phyloP scores from a whole-genome alignment of 2,113 vertebrate genomes.

The Aythya baeri region DNA sequence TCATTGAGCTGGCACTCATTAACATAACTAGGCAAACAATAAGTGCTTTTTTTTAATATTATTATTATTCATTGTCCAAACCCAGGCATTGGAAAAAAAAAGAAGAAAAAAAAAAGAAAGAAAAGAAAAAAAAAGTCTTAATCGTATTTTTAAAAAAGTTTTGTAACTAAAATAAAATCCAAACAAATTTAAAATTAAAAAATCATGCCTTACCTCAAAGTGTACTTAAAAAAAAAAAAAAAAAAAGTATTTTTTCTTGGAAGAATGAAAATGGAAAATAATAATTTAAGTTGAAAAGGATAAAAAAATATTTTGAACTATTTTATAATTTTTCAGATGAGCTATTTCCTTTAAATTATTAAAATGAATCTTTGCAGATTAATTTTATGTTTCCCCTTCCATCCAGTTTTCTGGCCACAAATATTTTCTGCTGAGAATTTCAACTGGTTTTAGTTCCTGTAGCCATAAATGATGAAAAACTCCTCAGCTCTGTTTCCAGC shows the following conservation, averaged over 20 bases:
- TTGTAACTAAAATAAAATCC: neutral
- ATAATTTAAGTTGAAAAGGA: neutral
- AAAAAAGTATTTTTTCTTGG: neutral
- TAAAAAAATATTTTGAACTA: neutral
- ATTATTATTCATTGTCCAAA: neutral
- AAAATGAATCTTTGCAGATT: neutral
- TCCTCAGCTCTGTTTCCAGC: neutral
- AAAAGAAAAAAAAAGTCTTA: neutral
- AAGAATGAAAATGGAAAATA: neutral
- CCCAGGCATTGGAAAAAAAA: neutral
- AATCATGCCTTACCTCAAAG: neutral
- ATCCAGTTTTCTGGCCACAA: neutral
- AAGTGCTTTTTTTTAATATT: neutral
- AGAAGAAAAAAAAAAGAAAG: neutral
- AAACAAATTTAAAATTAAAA: neutral
- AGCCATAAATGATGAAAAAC: neutral
- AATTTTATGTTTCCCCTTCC: neutral
- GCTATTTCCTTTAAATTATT: neutral
- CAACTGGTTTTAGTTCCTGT: neutral
- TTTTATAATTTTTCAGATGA: neutral
- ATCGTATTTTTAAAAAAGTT: neutral
- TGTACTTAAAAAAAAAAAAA: neutral
- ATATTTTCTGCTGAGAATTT: neutral
- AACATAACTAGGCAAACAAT: slow-evolving; percentile 54
- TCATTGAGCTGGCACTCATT: slow-evolving; percentile 41